Conservation (phyloP, 2,113 vertebrate species). For the Thamnophis sirtalis region DNA sequence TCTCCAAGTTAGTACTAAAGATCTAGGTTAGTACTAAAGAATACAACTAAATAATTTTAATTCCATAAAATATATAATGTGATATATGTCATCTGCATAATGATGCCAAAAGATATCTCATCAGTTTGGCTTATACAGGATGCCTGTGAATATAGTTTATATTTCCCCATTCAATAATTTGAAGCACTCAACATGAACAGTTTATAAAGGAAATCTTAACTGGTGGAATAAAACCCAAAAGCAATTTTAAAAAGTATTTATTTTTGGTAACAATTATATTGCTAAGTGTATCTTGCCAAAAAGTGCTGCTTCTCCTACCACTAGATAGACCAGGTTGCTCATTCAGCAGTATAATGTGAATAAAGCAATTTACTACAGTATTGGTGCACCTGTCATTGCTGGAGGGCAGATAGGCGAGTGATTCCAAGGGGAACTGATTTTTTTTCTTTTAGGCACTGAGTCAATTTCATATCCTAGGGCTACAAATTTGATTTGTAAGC, state of each 20-base stretch:
- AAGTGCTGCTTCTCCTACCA: slow-evolving; percentile 19
- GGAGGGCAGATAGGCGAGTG: slow-evolving; percentile 42
- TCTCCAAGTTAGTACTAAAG: slow-evolving; percentile 55
- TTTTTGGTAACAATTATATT: not conserved
- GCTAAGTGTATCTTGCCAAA: slow-evolving; percentile 12
- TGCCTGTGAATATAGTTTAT: slow-evolving; percentile 33
- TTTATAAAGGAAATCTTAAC: not conserved
- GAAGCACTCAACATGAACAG: not conserved
- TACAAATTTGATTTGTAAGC: slow-evolving; percentile 47
- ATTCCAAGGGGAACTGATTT: slow-evolving; percentile 57
- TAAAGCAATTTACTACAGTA: slow-evolving; percentile 21
- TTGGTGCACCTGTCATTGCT: slow-evolving; percentile 55
- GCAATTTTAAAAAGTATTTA: not conserved
- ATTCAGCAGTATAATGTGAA: slow-evolving; percentile 33
- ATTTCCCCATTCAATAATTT: slow-evolving; percentile 41
- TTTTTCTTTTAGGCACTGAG: slow-evolving; percentile 54
- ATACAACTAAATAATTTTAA: slow-evolving; percentile 60
- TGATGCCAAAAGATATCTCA: not conserved
- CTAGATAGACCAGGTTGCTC: slow-evolving; percentile 15
- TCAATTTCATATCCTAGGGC: slow-evolving; percentile 56
- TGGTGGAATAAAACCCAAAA: not conserved
- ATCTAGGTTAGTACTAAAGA: slow-evolving; percentile 55
- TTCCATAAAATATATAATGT: slow-evolving; percentile 30
- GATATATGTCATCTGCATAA: not conserved
- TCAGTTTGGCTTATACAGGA: not conserved